These are phyloP conservation scores for Penaeus japonicus DNA, from an alignment of 1,140 invertebrate species.

Conservation along the genomic window DNA sequence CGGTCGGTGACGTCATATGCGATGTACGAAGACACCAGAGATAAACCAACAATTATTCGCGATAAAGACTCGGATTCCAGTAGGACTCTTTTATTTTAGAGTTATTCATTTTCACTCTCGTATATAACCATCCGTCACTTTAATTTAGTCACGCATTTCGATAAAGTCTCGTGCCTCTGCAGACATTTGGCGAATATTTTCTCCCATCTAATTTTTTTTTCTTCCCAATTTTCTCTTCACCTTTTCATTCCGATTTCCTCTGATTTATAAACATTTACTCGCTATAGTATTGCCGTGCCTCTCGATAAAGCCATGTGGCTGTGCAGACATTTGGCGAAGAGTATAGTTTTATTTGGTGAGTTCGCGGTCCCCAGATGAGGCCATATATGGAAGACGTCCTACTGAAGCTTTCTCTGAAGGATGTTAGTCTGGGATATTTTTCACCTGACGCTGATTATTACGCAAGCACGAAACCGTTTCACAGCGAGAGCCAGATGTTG, in stretches of 20 bases:
- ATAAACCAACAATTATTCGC: too few species aligned
- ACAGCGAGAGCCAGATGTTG: too few species aligned
- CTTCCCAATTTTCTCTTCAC: conserved; percentile 11
- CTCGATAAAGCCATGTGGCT: not conserved
- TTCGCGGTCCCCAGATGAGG: conserved; percentile 4
- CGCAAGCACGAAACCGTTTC: not conserved
- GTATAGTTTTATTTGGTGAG: conserved; percentile 18
- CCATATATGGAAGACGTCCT: conserved; percentile 42
- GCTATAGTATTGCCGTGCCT: not conserved
- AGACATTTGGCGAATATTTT: too few species aligned
- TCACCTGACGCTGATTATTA: conserved; percentile 21
- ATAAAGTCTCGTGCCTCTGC: too few species aligned
- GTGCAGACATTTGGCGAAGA: too few species aligned
- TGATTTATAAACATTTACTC: not conserved
- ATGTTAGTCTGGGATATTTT: conserved; percentile 40
- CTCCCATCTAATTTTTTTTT: not conserved
- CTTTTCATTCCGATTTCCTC: not conserved
- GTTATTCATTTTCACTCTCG: too few species aligned
- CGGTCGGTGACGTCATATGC: too few species aligned
- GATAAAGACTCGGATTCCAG: too few species aligned
- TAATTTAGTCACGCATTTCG: too few species aligned
- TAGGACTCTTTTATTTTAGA: too few species aligned
- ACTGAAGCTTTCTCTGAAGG: conserved; percentile 23
- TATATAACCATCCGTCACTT: too few species aligned
- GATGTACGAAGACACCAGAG: too few species aligned